These are phyloP conservation scores for Drosophila heteroneura DNA, from an alignment of 2,888 invertebrate species.

Conservation along the genomic window DNA sequence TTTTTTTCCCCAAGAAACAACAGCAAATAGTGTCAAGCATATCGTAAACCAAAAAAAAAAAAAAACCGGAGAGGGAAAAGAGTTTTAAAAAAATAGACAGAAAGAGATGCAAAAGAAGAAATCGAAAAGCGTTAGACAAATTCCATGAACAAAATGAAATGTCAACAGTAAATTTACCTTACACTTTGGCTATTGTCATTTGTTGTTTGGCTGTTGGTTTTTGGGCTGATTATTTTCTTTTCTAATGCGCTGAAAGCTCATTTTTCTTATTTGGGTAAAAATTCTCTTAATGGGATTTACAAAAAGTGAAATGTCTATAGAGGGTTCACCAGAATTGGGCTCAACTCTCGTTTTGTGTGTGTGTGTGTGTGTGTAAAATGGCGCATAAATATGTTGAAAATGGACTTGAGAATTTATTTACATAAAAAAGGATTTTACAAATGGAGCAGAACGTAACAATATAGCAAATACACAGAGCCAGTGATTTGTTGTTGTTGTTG, in stretches of 20 bases:
- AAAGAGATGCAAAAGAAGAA: constrained; percentile 13
- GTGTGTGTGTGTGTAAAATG: constrained; percentile 69
- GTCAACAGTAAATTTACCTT: constrained; percentile 80
- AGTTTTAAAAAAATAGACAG: constrained; percentile 20
- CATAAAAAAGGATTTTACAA: constrained; percentile 80
- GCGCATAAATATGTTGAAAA: constrained; percentile 81
- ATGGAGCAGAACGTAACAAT: constrained; percentile 61
- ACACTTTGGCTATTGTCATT: constrained; percentile 66
- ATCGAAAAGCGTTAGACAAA: constrained; percentile 64
- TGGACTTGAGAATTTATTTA: constrained; percentile 80
- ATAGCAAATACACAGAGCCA: constrained; percentile 34
- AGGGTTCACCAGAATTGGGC: constrained; percentile 46
- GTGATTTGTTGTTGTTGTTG: constrained; percentile 66
- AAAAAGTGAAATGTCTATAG: constrained; percentile 62
- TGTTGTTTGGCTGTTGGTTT: constrained; percentile 38
- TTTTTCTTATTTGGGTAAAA: constrained; percentile 78
- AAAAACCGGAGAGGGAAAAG: constrained; percentile 12
- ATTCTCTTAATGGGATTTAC: constrained; percentile 76
- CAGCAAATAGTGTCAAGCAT: constrained; percentile 45
- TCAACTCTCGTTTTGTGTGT: not conserved
- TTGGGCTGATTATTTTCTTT: constrained; percentile 77
- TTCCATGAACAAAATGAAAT: constrained; percentile 78
- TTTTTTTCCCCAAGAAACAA: constrained; percentile 36
- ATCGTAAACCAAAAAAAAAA: constrained; percentile 11
- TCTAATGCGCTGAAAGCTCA: constrained; percentile 80